Conservation (phyloP, 2,888 invertebrate genomes). For the Spicauda simplicius region DNA sequence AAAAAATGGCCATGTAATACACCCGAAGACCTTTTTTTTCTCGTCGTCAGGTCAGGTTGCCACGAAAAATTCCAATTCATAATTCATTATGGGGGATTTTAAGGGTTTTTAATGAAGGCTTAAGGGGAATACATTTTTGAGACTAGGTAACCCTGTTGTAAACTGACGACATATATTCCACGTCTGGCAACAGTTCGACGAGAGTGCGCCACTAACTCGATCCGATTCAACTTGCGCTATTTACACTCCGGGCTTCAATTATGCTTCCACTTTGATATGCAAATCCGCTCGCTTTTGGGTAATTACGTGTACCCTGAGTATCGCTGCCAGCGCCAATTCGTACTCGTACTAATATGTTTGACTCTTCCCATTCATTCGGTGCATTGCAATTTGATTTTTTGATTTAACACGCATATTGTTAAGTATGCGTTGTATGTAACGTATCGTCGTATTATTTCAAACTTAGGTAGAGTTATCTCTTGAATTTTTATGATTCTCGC, state of each 20-base stretch:
- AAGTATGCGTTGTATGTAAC: not conserved
- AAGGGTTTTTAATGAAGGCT: too few relatives aligned
- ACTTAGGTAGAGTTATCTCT: too few relatives aligned
- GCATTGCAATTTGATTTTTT: constrained; percentile 5
- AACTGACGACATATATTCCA: not conserved
- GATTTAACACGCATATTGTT: not conserved
- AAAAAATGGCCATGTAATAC: too few relatives aligned
- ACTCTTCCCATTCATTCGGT: constrained; percentile 26
- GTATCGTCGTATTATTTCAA: too few relatives aligned
- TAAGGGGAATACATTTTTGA: too few relatives aligned
- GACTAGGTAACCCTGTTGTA: too few relatives aligned
- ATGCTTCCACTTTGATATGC: constrained; percentile 82
- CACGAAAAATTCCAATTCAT: too few relatives aligned
- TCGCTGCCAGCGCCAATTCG: constrained; percentile 34
- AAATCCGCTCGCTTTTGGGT: constrained; percentile 79
- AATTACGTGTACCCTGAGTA: constrained; percentile 69
- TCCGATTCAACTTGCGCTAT: constrained; percentile 80
- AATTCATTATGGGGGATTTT: too few relatives aligned
- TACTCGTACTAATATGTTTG: constrained; percentile 28
- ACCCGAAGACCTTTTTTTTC: too few relatives aligned
- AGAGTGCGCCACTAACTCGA: constrained; percentile 76
- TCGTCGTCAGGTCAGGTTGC: too few relatives aligned
- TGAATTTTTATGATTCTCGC: too few relatives aligned
- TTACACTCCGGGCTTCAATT: constrained; percentile 79
- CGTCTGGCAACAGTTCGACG: constrained; percentile 47